phyloP scores from a whole-genome alignment of 2,888 invertebrate species.

The Noctua pronuba region DNA sequence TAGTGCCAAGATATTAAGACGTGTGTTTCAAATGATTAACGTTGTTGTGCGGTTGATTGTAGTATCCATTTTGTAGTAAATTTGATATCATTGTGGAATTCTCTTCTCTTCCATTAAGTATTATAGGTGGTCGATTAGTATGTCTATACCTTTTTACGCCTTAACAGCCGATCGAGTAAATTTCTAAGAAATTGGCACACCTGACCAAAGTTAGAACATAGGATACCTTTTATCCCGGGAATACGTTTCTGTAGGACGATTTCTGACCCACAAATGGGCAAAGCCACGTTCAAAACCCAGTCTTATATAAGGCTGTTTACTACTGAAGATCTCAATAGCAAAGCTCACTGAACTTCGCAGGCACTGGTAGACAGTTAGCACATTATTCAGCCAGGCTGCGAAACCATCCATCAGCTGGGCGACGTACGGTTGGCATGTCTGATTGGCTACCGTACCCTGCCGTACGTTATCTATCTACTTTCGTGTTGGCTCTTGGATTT shows the following conservation, averaged over 20 bases:
- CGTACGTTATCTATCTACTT: conserved; percentile 51
- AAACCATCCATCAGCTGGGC: conserved; percentile 49
- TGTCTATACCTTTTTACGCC: not conserved
- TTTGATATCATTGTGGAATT: not conserved
- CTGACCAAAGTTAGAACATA: not conserved
- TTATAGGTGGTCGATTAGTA: not conserved
- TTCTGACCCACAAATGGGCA: not conserved
- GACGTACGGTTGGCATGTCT: conserved; percentile 56
- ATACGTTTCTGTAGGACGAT: not conserved
- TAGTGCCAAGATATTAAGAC: not conserved
- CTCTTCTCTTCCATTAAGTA: not conserved
- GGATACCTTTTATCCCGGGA: not conserved
- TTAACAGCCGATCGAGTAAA: not conserved
- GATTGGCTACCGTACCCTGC: conserved; percentile 48
- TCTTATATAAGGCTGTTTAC: not conserved
- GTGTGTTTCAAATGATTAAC: not conserved
- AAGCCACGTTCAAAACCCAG: not conserved
- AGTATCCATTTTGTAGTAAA: not conserved
- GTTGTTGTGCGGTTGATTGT: not conserved
- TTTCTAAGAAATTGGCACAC: not conserved
- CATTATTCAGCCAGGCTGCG: conserved; percentile 57
- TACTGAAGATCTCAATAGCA: not conserved
- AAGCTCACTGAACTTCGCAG: conserved; percentile 5
- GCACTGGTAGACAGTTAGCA: conserved; percentile 25
- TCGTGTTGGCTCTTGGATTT: conserved; percentile 41